These are phyloP conservation scores for Caenorhabditis parvicauda DNA, from an alignment of 2,888 invertebrate genomes.

Conservation along the genomic window DNA sequence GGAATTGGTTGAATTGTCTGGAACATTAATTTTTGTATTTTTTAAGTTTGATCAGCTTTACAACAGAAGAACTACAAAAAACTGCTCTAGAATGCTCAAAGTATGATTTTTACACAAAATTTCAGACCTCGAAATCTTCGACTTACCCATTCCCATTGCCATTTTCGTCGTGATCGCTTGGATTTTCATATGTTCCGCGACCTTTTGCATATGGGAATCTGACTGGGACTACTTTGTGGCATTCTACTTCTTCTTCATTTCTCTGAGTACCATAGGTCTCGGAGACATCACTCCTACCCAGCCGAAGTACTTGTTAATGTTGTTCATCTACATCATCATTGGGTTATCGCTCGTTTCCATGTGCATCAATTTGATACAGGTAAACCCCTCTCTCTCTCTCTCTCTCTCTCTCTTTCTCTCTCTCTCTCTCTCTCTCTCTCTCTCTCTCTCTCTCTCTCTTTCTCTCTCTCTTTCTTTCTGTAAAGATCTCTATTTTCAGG, in stretches of 20 bases:
- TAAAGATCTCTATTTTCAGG: constrained; percentile 13
- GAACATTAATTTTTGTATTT: no score
- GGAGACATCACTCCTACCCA: constrained; percentile 69
- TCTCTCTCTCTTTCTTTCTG: no score
- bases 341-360: constrained; percentile 91
- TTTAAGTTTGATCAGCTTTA: no score
- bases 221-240: constrained; percentile 84
- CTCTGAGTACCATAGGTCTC: constrained; percentile 69
- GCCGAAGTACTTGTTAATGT: constrained; percentile 83
- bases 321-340: constrained; percentile 89
- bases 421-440: no score
- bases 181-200: constrained; percentile 80
- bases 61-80: background rate
- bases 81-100: background rate
- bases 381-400: no score
- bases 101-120: background rate
- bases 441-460: no score
- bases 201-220: constrained; percentile 70
- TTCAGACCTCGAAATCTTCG: constrained; percentile 76
- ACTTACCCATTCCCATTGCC: constrained; percentile 86
- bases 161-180: constrained; percentile 80
- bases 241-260: constrained; percentile 94
- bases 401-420: no score
- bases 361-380: constrained; percentile 93
- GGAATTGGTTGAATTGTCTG: no score